Conservation (phyloP, 2,113 vertebrate genomes). For the Columba janthina region DNA sequence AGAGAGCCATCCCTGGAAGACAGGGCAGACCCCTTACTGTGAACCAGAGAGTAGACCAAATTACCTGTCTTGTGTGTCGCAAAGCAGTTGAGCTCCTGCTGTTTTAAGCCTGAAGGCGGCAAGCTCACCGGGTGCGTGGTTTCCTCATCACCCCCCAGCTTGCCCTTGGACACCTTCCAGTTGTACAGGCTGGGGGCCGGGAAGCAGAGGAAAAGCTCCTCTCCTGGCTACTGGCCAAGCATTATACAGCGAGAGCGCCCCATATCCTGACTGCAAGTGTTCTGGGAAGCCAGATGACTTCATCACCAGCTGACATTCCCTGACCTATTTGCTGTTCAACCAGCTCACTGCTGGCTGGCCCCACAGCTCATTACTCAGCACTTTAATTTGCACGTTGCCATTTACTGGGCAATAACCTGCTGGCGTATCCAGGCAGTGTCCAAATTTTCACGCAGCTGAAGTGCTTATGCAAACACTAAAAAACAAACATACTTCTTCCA, state of each 20-base stretch:
- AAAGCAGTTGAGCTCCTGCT: background rate
- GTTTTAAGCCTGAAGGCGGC: background rate
- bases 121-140: rapidly evolving
- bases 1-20: background rate
- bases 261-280: background rate
- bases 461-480: background rate
- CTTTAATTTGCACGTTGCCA: background rate
- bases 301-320: constrained; percentile 28
- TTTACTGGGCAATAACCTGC: background rate
- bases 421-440: background rate
- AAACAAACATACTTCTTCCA: background rate
- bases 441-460: background rate
- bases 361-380: background rate
- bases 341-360: background rate
- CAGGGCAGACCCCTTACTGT: background rate
- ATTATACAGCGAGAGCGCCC: background rate
- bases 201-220: background rate
- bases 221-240: background rate
- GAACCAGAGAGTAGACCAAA: background rate
- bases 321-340: background rate
- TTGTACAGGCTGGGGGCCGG: background rate
- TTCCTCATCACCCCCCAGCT: background rate
- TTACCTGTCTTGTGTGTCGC: rapidly evolving
- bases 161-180: background rate
- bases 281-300: constrained; percentile 47